These are phyloP conservation scores for Archivesica marissinica DNA, from an alignment of 1,140 invertebrate species.

Conservation along the genomic window DNA sequence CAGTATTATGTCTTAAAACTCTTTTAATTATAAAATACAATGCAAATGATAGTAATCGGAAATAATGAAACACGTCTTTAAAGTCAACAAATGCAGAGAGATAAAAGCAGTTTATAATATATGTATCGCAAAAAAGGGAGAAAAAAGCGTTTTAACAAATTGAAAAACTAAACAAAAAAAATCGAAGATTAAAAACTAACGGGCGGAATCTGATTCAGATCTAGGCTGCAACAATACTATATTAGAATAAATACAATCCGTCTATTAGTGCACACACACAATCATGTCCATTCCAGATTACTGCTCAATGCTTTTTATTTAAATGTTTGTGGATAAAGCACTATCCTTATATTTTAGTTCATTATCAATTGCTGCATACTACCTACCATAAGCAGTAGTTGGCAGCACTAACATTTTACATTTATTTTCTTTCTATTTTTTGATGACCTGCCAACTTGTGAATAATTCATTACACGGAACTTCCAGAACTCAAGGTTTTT, in stretches of 20 bases:
- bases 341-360: too few species aligned
- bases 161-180: conserved; percentile 20
- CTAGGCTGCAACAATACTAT: not conserved
- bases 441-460: too few species aligned
- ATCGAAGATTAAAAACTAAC: not conserved
- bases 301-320: too few species aligned
- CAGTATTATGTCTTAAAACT: not conserved
- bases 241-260: not conserved
- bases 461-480: too few species aligned
- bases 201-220: conserved; percentile 23
- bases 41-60: not conserved
- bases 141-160: conserved; percentile 16
- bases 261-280: not conserved
- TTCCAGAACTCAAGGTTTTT: too few species aligned
- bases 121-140: not conserved
- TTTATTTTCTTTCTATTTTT: too few species aligned
- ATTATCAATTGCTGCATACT: too few species aligned
- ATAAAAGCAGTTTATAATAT: not conserved
- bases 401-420: too few species aligned
- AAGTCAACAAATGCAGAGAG: not conserved
- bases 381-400: too few species aligned
- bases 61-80: conserved; percentile 13
- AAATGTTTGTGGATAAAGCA: too few species aligned
- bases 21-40: not conserved
- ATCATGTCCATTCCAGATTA: not conserved